Evolutionary conservation across 2,888 invertebrate species (phyloP), one percentile per base, ranked within the genome.

Genomic region (Mystacides longicornis): DNA sequence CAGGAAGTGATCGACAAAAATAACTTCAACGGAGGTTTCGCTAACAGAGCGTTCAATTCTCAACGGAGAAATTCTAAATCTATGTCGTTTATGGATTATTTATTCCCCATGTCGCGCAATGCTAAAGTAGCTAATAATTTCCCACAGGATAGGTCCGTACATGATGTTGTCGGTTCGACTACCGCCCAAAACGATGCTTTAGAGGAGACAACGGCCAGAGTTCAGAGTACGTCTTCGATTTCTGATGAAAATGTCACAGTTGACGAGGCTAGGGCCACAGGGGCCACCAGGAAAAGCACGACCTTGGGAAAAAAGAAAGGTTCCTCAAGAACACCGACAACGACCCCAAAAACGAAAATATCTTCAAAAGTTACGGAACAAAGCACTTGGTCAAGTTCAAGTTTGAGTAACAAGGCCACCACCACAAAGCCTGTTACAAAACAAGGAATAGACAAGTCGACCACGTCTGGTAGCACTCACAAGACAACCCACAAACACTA

Each of bases 31-130:
- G 19, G 46, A 16, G 49, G 19, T 3, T 33, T 5, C 27, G 9
- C 45, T 33, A 33, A 9, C 23, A 18, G 31, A 19, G 16, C 11
- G 18, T 23, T 31, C 43, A 33, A 21, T 23, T 22, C 27, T 2
- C 52, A 19, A 33, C 66, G 71, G 43, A 45, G 61, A 49, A 61
- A 61, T 33, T 59, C 61, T 0, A 61, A 58, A 63, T 76, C 77
- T 52, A 75, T 77, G 20, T 73, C 75, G 19, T 73, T 77, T 60
- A 75, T 77, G 73, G 77, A 77, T 64, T 77, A 77, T 59, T 77
- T 77, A 55, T 77, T 77, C 64, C 77, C 77, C 7, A 74, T 76
- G 2, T 77, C 77, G 61, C 68, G 77, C 58, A 76, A 75, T n/a
- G 75, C 77, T 11, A 77, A 77, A 66, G 74, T 76, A 60, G 71